Base-by-base conservation (phyloP, 1,140 invertebrate species). In the Agrilus planipennis region DNA sequence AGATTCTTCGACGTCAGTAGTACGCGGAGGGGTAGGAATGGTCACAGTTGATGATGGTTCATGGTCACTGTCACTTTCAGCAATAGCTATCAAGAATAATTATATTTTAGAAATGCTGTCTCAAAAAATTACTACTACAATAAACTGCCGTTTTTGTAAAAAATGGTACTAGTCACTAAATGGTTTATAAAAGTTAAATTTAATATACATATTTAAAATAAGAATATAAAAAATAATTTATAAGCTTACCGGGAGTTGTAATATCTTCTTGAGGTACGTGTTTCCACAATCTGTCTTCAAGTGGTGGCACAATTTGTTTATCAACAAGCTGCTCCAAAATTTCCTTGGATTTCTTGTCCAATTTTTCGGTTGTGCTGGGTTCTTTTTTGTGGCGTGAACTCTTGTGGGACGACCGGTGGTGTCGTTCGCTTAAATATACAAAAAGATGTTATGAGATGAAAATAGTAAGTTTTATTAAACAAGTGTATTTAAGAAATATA, bases 11-110 rank as follows among this genome's bases (percentile, higher is more conserved):
- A 32, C 36, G 19, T 60, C 57, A 35, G 27, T 41, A 49, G 42
- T 54, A 48, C 58, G 29, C 11, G 63, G 63, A 21, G 60, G 62
- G 10, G 61, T 63, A 10, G 60, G 56, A 35, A 65, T 66, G 12
- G 57, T 72, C 15, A 75, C 71, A 22, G 73, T 76, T 42, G 72
- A 75, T 18, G 58, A 69, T 5, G 72, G 72, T 49, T 76, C 74
- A 54, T 75, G 73, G 51, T 76, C 72, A 54, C 70, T 73, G 44
- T 74, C 73, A 41, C 62, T 68, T 55, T 69, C 70, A 47, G 47
- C 44, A 23, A 36, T 38, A 19, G 47, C 48, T 41, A 6, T n/a
- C n/a, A n/a, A n/a, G n/a, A n/a, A n/a, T n/a, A n/a, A n/a, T n/a
- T n/a, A n/a, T n/a, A n/a, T n/a, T n/a, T n/a, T n/a, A n/a, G n/a